These are phyloP conservation scores for Carettochelys insculpta DNA, from an alignment of 2,113 vertebrate species.

Conservation along the genomic window DNA sequence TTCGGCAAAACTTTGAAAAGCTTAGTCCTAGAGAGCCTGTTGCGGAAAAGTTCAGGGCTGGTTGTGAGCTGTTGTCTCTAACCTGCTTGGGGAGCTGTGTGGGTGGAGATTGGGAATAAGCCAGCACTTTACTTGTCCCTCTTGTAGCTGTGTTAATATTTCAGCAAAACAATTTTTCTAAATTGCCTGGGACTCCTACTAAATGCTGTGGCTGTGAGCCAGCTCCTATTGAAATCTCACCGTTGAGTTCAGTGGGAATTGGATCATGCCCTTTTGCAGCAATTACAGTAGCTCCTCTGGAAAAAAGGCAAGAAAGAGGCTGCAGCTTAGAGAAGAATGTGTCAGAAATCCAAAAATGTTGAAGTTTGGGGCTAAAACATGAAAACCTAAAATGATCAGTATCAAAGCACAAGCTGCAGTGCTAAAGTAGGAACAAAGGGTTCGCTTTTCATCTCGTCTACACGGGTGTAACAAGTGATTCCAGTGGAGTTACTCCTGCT, in stretches of 20 bases:
- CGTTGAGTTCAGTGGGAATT: not conserved
- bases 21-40: not conserved
- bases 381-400: not conserved
- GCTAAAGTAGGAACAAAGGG: not conserved
- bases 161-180: not conserved
- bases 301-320: not conserved
- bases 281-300: not conserved
- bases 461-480: not conserved
- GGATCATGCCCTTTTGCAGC: not conserved
- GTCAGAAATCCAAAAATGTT: not conserved
- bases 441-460: not conserved
- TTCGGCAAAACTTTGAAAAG: not conserved
- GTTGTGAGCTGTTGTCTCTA: not conserved
- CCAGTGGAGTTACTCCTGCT: not conserved
- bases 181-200: not conserved
- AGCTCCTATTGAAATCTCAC: not conserved
- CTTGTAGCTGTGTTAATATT: not conserved
- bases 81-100: not conserved
- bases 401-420: not conserved
- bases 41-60: not conserved
- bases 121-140: not conserved
- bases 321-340: accelerated
- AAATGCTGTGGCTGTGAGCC: not conserved
- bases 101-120: not conserved
- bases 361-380: not conserved